Evolutionary conservation across 1,140 invertebrate genomes (phyloP).

Genomic region (Brachystomella parvula): DNA sequence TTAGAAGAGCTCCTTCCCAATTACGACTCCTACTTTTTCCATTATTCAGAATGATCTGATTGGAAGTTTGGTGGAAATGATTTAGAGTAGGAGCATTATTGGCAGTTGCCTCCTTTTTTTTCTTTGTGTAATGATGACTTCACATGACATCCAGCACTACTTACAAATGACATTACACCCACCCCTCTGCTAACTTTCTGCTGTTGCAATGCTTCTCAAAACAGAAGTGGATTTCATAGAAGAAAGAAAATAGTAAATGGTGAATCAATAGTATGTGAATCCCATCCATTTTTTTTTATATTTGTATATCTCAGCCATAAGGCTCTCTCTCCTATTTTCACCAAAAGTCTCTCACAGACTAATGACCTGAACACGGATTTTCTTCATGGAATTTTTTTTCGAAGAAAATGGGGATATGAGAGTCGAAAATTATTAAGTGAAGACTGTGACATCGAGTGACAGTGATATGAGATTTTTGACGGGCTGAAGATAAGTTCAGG

Average conservation of each 20-base stretch:
- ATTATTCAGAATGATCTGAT: constrained; percentile 28
- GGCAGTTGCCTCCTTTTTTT: neutral
- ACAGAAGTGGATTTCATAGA: neutral
- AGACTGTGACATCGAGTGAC: constrained; percentile 23
- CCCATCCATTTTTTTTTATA: neutral
- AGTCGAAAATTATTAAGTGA: neutral
- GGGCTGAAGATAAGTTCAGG: neutral
- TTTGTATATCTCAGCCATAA: constrained; percentile 2
- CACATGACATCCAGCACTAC: neutral
- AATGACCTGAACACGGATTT: constrained; percentile 30
- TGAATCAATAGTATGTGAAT: constrained; percentile 19
- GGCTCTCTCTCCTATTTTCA: neutral
- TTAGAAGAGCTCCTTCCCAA: constrained; percentile 12
- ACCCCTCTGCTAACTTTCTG: neutral
- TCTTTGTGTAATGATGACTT: neutral
- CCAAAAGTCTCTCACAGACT: constrained; percentile 10
- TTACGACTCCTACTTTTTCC: constrained; percentile 16
- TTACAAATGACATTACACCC: neutral
- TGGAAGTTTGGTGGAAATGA: constrained; percentile 30
- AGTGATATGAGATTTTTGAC: constrained; percentile 29
- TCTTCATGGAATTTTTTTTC: constrained; percentile 10
- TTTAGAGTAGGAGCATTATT: constrained; percentile 17
- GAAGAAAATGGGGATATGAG: constrained; percentile 3
- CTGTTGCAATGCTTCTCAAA: too few species aligned
- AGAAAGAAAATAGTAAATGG: neutral